phyloP scores from a whole-genome alignment of 2,113 vertebrate genomes.

The Phylloscopus trochiloides region DNA sequence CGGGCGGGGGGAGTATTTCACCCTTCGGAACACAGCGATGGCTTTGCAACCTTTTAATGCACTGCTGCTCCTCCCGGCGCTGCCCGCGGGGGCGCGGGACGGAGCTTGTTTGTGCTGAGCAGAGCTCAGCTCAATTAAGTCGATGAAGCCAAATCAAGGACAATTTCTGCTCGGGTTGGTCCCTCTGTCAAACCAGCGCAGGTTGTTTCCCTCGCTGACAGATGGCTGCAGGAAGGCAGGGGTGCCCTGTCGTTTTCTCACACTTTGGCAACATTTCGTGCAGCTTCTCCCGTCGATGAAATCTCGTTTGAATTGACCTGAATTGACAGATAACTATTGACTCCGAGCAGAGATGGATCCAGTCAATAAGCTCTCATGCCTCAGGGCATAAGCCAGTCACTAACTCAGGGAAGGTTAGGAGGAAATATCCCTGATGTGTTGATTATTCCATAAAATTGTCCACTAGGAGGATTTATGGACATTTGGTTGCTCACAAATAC shows the following conservation, averaged over 20 bases:
- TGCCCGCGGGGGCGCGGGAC: background rate
- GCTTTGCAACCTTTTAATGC: background rate
- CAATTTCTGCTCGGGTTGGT: background rate
- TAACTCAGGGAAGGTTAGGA: slow-evolving; percentile 6
- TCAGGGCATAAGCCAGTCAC: slow-evolving; percentile 23
- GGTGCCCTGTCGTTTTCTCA: slow-evolving; percentile 17
- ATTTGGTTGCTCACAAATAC: slow-evolving; percentile 17
- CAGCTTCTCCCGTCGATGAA: slow-evolving; percentile 38
- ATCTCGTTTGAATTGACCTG: slow-evolving; percentile 43
- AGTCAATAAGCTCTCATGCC: slow-evolving; percentile 45
- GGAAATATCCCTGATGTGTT: slow-evolving; percentile 48
- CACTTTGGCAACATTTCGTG: background rate
- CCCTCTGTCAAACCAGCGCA: background rate
- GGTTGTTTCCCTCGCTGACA: background rate
- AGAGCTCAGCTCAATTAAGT: background rate
- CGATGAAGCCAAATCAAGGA: background rate
- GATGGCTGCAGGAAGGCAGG: background rate
- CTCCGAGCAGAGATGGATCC: slow-evolving; percentile 29
- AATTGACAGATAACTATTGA: slow-evolving; percentile 46
- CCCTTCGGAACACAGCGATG: rapidly evolving
- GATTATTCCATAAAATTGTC: slow-evolving; percentile 59
- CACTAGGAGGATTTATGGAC: slow-evolving; percentile 57
- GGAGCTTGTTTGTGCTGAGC: background rate
- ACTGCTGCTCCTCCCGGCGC: background rate
- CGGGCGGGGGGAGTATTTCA: no score